phyloP scores from a whole-genome alignment of 1,140 invertebrate species.

The Oreohelix idahoensis region DNA sequence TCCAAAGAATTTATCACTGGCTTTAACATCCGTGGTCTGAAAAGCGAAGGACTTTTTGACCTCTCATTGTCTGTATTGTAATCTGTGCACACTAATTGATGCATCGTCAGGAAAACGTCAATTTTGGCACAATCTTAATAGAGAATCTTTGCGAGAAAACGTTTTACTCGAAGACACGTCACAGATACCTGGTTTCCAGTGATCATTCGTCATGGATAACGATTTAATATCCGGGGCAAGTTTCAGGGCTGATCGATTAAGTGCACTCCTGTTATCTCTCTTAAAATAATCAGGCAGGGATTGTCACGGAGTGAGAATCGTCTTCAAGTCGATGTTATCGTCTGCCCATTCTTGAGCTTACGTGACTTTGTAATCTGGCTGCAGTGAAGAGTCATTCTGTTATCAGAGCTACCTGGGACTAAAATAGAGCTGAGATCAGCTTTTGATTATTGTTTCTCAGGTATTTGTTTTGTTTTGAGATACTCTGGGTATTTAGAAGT shows the following conservation, averaged over 20 bases:
- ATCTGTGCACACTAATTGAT: no score
- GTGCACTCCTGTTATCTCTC: not conserved
- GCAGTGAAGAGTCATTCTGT: not conserved
- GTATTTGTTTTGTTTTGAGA: slow-evolving; percentile 5
- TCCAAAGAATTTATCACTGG: no score
- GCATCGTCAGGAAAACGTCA: no score
- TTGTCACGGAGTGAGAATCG: not conserved
- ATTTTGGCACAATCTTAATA: no score
- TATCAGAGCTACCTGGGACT: not conserved
- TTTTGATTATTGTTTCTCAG: not conserved
- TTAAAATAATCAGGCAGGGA: not conserved
- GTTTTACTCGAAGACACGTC: no score
- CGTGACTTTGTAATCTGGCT: not conserved
- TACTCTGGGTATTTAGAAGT: no score
- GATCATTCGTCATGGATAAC: not conserved
- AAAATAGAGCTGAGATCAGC: slow-evolving; percentile 14
- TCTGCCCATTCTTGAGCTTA: not conserved
- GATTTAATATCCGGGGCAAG: not conserved
- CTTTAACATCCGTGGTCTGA: no score
- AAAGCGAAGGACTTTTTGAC: no score
- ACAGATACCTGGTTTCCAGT: not conserved
- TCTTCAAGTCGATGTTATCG: not conserved
- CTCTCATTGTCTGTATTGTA: no score
- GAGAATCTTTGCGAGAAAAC: no score
- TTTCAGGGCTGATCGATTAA: not conserved